Conservation (phyloP, 2,797 vertebrate genomes). For the Passerculus sandwichensis region DNA sequence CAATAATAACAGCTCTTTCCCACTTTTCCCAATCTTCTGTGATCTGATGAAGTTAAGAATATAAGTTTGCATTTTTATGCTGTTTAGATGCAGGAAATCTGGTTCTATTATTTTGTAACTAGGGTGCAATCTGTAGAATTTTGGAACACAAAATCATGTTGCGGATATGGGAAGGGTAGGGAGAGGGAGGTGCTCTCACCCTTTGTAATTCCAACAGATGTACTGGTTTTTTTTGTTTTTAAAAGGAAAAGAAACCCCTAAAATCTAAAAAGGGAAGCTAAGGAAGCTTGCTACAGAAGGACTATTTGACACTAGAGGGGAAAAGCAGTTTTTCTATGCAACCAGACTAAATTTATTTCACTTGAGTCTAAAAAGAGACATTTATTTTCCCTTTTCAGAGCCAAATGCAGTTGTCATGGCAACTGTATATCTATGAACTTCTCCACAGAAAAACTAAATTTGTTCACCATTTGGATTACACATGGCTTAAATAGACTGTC, state of each 20-base stretch:
- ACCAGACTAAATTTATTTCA: not conserved
- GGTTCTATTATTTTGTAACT: not conserved
- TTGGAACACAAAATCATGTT: not conserved
- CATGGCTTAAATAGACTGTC: not conserved
- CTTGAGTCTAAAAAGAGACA: not conserved
- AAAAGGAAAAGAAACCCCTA: rapidly evolving
- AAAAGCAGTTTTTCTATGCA: not conserved
- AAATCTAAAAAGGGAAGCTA: not conserved
- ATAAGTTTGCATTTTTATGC: not conserved
- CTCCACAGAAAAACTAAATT: not conserved
- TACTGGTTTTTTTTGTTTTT: not conserved
- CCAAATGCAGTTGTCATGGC: conserved; percentile 1
- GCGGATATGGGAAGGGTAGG: not conserved
- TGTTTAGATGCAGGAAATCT: not conserved
- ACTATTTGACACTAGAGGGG: not conserved
- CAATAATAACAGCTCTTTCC: not conserved
- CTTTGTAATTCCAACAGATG: not conserved
- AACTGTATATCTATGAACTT: not conserved
- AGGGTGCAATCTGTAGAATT: not conserved
- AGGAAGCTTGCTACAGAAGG: not conserved
- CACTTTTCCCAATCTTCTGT: not conserved
- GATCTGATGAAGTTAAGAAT: not conserved
- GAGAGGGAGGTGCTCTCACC: not conserved
- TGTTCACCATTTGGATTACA: not conserved
- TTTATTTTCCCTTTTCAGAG: not conserved